Conservation (phyloP, 2,797 vertebrate species). For the Streptopelia turtur region DNA sequence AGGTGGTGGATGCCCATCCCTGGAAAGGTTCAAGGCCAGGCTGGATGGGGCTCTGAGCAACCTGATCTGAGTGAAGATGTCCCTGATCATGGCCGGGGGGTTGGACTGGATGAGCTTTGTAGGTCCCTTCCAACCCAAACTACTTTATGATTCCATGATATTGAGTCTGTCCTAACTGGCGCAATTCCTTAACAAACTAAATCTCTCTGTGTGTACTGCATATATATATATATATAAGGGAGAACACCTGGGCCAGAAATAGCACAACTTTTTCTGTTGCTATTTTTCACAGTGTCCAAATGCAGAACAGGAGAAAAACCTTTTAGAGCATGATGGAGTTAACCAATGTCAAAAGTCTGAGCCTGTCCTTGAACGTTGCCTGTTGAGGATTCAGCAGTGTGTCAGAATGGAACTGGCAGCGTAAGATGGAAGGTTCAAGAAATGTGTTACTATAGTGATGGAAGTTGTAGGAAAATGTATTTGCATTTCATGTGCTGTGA, state of each 20-base stretch:
- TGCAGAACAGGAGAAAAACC: neutral
- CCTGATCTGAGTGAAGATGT: no score
- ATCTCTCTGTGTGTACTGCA: neutral
- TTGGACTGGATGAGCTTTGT: no score
- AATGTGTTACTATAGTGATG: neutral
- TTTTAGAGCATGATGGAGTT: neutral
- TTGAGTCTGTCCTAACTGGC: neutral
- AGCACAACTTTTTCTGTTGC: neutral
- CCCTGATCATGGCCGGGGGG: no score
- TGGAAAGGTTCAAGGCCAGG: no score
- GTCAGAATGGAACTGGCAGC: neutral
- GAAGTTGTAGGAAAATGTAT: neutral
- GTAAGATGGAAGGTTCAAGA: neutral
- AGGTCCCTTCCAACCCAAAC: no score
- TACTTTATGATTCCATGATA: no score
- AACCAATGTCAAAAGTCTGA: neutral
- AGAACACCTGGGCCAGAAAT: neutral
- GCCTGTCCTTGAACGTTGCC: neutral
- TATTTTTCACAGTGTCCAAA: neutral
- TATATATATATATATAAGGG: no score
- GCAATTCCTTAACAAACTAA: neutral
- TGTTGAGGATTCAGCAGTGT: neutral
- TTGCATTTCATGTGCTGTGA: neutral
- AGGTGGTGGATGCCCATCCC: no score
- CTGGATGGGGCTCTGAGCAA: no score